These are phyloP conservation scores for Apistogramma diplotaenia DNA, from an alignment of 2,113 vertebrate genomes.

Conservation along the genomic window DNA sequence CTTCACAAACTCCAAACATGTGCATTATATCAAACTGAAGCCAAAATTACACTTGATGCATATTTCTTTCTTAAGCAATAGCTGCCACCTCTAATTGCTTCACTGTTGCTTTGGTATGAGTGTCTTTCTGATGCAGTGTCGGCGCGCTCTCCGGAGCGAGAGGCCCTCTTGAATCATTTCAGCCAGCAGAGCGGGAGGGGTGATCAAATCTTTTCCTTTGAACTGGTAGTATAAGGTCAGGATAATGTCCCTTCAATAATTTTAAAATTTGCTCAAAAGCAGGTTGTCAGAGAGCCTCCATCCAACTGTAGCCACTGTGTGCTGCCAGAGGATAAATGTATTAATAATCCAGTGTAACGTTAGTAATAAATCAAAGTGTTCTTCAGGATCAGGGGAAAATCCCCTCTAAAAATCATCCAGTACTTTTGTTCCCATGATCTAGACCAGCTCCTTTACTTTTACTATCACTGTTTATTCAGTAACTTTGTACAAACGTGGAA, in stretches of 20 bases:
- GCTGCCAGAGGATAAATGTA: conserved; percentile 9
- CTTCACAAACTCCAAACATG: not conserved
- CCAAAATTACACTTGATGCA: conserved; percentile 1
- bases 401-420: not conserved
- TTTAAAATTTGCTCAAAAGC: not conserved
- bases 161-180: not conserved
- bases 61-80: conserved; percentile 5
- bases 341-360: conserved; percentile 14
- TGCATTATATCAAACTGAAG: not conserved
- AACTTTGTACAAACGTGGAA: conserved; percentile 1
- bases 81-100: conserved; percentile 5
- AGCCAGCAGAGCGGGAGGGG: not conserved
- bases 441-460: conserved; percentile 18
- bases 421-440: conserved; percentile 27
- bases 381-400: not conserved
- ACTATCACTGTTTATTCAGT: conserved; percentile 36
- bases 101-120: not conserved
- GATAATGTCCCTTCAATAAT: not conserved
- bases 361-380: conserved; percentile 1
- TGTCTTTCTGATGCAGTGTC: not conserved
- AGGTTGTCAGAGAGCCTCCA: not conserved
- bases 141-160: not conserved
- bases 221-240: not conserved
- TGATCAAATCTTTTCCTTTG: not conserved
- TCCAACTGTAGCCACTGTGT: not conserved